phyloP scores from a whole-genome alignment of 1,140 invertebrate genomes.

The Platyura marginata region DNA sequence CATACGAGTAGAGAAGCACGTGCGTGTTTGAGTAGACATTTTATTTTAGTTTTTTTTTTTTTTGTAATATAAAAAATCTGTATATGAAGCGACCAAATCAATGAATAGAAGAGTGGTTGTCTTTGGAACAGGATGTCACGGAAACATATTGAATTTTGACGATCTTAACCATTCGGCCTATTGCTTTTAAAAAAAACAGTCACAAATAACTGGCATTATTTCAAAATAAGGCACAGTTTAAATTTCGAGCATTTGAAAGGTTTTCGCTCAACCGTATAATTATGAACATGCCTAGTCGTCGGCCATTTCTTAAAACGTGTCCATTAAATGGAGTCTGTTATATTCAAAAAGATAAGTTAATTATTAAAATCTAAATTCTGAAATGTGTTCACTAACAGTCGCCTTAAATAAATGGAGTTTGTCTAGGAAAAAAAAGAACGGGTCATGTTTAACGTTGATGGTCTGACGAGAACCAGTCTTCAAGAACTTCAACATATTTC shows the following conservation, averaged over 20 bases:
- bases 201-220: background rate
- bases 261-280: background rate
- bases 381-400: too few species aligned
- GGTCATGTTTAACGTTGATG: background rate
- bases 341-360: too few species aligned
- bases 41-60: too few species aligned
- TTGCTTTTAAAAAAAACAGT: too few species aligned
- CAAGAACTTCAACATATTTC: background rate
- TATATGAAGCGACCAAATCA: too few species aligned
- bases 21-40: too few species aligned
- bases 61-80: too few species aligned
- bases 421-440: background rate
- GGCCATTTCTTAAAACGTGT: background rate
- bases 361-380: too few species aligned
- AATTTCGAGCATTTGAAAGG: background rate
- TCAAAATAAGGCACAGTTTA: background rate
- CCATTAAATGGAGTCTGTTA: background rate
- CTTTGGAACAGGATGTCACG: background rate
- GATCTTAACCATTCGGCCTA: too few species aligned
- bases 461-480: background rate
- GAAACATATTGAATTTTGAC: background rate
- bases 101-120: background rate
- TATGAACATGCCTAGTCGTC: background rate
- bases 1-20: too few species aligned
- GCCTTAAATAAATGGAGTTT: background rate